Base-by-base conservation (phyloP, 2,797 vertebrate species). In the Gymnothorax reevesii region DNA sequence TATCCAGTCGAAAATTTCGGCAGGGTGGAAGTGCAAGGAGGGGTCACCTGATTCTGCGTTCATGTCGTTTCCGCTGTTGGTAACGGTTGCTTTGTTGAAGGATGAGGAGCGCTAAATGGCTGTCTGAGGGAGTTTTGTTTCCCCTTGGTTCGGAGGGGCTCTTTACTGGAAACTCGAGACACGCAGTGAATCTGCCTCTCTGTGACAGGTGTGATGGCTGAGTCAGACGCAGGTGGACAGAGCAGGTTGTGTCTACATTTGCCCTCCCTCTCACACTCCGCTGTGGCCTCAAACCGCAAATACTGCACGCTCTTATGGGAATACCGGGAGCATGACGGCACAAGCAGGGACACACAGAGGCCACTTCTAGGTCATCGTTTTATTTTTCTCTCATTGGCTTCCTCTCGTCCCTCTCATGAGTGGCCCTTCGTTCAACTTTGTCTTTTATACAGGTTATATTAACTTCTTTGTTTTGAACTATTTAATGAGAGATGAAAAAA, bases 211-310 rank as follows among this genome's bases (percentile, higher is more conserved):
- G 84, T 69, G 84, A 60, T 42, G 73, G 84, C 84, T 89, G 89
- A 93, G 87, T 92, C 92, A 57, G 83, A 89, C 86, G 64, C 91
- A 93, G 93, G 93, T 93, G 88, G 92, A 89, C 84, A 83, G 87
- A 62, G 83, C 79, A 22, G 90, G 92, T 92, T 89, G 88, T 91
- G 89, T 93, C 91, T 92, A 89, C 90, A 92, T 91, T 84, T 91
- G 77, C 86, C 82, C 57, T 84, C 84, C 88, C 59, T 80, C 60
- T 75, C 60, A 82, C 75, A 60, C 84, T 88, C 87, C 84, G 87
- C 80, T 57, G 60, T 80, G 52, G 77, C 4, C 90, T 90, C 87
- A 90, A 92, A 87, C 90, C 91, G 89, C 90, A 92, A 89, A 91
- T 90, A 91, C 93, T 91, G 87, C 91, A 86, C 82, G 69, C 85